A percentile compares a stretch with the other conserved stretches of the same genome.
Evolutionary conservation across 2,888 invertebrate species (phyloP).

Genomic region (Agriopis marginaria): DNA sequence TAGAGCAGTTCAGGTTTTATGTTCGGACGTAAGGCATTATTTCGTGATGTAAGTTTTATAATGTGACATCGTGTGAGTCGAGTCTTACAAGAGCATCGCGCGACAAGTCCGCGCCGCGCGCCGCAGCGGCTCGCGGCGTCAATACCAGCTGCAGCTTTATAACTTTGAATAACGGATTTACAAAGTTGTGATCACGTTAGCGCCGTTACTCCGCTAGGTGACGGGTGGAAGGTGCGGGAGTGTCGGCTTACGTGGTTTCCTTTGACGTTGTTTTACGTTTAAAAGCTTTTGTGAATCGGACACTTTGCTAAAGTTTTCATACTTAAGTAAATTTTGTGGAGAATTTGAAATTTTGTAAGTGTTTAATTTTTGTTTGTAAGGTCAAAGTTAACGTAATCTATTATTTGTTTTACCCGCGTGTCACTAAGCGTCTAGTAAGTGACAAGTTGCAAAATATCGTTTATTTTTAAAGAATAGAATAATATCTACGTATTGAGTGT

Average conservation of each 20-base stretch:
- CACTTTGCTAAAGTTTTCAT: constrained; percentile 1
- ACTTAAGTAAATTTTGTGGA: not conserved
- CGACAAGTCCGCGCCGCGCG: not conserved
- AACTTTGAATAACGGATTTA: constrained; percentile 28
- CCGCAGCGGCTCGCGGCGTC: constrained; percentile 5
- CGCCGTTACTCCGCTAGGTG: constrained; percentile 14
- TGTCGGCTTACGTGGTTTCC: constrained; percentile 15
- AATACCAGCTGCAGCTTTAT: constrained; percentile 16
- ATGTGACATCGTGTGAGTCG: not conserved
- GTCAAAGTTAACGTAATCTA: not conserved
- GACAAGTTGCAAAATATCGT: too few relatives aligned
- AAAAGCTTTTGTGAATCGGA: constrained; percentile 4
- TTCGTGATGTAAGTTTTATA: too few relatives aligned
- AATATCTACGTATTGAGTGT: too few relatives aligned
- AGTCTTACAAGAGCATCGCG: not conserved
- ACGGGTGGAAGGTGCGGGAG: constrained; percentile 1
- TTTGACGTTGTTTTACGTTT: constrained; percentile 5
- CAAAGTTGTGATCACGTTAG: constrained; percentile 26
- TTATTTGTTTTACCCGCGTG: too few relatives aligned
- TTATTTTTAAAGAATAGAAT: too few relatives aligned
- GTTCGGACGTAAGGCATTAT: too few relatives aligned
- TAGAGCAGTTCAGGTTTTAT: too few relatives aligned
- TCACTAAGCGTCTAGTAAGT: too few relatives aligned
- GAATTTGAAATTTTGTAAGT: not conserved
- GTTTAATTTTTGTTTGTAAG: not conserved